Conservation (phyloP, 2,113 vertebrate species). For the Anguilla rostrata region DNA sequence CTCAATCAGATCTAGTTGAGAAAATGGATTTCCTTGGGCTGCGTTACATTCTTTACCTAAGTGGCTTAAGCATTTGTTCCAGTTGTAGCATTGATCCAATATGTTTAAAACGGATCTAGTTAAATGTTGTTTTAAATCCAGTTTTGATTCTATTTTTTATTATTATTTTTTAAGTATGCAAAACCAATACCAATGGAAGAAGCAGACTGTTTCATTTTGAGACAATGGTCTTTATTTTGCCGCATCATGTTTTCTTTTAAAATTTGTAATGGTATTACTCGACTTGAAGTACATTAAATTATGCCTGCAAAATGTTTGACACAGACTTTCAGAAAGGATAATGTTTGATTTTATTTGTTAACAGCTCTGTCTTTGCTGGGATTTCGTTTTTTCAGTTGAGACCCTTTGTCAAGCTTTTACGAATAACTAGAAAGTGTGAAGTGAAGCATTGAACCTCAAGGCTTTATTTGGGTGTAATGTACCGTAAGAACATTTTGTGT, state of each 20-base stretch:
- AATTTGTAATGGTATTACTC: background rate
- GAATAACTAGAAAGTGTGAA: background rate
- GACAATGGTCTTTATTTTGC: background rate
- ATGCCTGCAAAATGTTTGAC: background rate
- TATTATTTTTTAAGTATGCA: too few relatives aligned
- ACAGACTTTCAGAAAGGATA: background rate
- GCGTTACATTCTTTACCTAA: background rate
- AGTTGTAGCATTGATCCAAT: background rate
- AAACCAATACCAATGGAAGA: background rate
- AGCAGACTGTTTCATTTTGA: background rate
- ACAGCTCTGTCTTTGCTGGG: background rate
- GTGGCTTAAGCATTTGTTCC: conserved; percentile 11
- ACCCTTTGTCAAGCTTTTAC: background rate
- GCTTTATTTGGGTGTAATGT: background rate
- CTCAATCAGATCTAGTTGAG: background rate
- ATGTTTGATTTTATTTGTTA: background rate
- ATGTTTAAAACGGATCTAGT: background rate
- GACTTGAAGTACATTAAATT: background rate
- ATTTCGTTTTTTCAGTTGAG: background rate
- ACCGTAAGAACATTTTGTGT: conserved; percentile 6
- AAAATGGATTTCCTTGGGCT: background rate
- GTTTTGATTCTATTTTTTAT: background rate
- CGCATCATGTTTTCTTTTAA: conserved; percentile 1
- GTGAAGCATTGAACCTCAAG: background rate
- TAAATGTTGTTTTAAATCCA: background rate